Base-by-base conservation (phyloP, 53 echinoderm and acorn worm species). In the Apostichopus leukothele region DNA sequence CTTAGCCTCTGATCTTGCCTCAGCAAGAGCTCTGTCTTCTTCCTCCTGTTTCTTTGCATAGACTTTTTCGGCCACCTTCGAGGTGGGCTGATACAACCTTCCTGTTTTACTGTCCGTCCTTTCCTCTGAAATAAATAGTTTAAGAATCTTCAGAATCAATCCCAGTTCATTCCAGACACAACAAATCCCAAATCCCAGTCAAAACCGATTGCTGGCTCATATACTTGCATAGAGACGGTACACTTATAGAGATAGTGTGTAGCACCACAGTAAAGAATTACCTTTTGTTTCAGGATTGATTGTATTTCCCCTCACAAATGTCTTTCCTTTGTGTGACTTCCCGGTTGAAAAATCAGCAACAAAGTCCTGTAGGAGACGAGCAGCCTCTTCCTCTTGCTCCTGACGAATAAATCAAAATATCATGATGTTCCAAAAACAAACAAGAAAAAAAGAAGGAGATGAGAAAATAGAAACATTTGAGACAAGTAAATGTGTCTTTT, bases 371-470 rank as follows among this genome's bases (percentile, higher is more conserved):
- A 93, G 94, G 13, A 98, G 94, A 76, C 94, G 96, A 55, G 99
- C 99, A 21, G 99, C 93, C 83, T 96, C 99, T 27, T 96, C 94
- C 87, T 98, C 99, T 94, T 98, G 96, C 60, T 93, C 93, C 99
- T 98, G n/a, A 14, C 12, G 6, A 77, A 25, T 1, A 81, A 54
- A 90, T 39, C 39, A 39, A 39, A 39, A 39, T 39, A 39, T 39
- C 39, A 39, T 39, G 0, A 39, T 39, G 39, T 39, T 39, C 3
- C 39, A 39, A 39, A 39, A 39, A 39, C 39, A 39, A 1, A 25
- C n/a, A n/a, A 1, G 1, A 25, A 39, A 39, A 39, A 39, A 39
- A 3, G 1, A 27, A 27, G 27, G 1, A 27, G 27, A 27, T 0
- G 25, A 25, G 27, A 27, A 27, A 27, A 1, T 0, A 27, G 27